These are phyloP conservation scores for Zaprionus africanus DNA, from an alignment of 1,140 invertebrate species.

Conservation along the genomic window DNA sequence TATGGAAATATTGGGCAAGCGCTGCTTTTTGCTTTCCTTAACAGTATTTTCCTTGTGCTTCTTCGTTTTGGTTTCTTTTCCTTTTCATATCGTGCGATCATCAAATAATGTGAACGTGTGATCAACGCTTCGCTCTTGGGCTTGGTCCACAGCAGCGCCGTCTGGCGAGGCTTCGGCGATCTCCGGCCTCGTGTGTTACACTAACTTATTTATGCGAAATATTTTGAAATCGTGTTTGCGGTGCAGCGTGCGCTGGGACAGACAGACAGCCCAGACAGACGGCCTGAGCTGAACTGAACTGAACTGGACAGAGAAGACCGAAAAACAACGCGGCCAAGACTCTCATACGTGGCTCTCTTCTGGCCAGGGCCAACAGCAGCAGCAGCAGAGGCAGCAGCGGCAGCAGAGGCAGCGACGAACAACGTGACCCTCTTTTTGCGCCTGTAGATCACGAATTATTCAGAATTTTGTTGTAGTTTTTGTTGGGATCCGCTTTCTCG, in stretches of 20 bases:
- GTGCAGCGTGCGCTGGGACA: constrained; percentile 73
- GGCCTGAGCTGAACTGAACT: constrained; percentile 34
- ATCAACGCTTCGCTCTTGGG: constrained; percentile 67
- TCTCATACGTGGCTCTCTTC: constrained; percentile 52
- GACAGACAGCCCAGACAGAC: constrained; percentile 35
- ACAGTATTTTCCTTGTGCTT: constrained; percentile 43
- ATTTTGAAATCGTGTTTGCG: constrained; percentile 82
- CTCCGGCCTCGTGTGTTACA: constrained; percentile 76
- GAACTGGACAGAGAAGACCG: constrained; percentile 36
- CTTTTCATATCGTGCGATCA: constrained; percentile 81
- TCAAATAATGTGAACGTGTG: constrained; percentile 84
- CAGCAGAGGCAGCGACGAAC: constrained; percentile 48
- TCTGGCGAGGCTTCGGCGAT: neutral
- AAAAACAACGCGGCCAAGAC: constrained; percentile 23
- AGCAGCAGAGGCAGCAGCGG: constrained; percentile 27
- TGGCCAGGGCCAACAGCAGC: constrained; percentile 57
- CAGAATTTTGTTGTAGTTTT: constrained; percentile 64
- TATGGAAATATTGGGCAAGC: constrained; percentile 77
- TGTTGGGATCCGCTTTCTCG: constrained; percentile 3
- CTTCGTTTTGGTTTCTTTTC: constrained; percentile 36
- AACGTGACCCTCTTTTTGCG: constrained; percentile 84
- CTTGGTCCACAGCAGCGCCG: constrained; percentile 5
- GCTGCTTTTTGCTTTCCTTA: constrained; percentile 54
- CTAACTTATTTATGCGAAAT: constrained; percentile 84
- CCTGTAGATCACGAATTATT: constrained; percentile 84